Evolutionary conservation across 2,113 vertebrate species (phyloP), one percentile per base, ranked within the genome.

Genomic region (Ellobius talpinus): DNA sequence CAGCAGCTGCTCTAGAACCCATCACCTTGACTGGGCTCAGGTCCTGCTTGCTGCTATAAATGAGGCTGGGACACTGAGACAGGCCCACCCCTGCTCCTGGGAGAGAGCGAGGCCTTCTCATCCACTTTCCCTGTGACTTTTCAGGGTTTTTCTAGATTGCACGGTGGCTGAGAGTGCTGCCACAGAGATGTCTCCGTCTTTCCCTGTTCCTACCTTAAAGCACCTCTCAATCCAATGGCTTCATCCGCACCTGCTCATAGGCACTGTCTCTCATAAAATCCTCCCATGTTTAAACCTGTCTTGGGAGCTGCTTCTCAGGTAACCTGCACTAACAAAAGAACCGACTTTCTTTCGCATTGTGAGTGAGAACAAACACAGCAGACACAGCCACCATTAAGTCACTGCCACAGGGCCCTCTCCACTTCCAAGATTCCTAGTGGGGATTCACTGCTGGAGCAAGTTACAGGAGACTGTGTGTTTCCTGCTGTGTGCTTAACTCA

Each of bases 301-400:
- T 68, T 90, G 63, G n/a, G 17, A 36, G 68, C 93, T 90, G 68
- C 84, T 68, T 96, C 92, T 96, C 87, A 93, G 39, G 82, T 19
- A 39, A 87, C 65, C 73, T 63, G 24, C 21, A 61, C 29, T 82
- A 78, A 91, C 58, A 39, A 87, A 89, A 36, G n/a, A 95, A 74
- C 24, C 39, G 10, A 23, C 77, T 55, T 39, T 87, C 68, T 21
- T 87, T 39, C 12, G 8, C 65, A 66, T 73, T 33, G 74, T 36
- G 87, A 92, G 33, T 73, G 74, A 55, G 14, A 70, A 17, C 10
- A 36, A 70, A 42, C n/a, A 39, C 23, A 19, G 3, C 24, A 39
- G 17, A 52, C 29, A 65, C 45, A 5, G 79, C 7, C 7, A 9
- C n/a, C 11, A 21, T 72, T 77, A 42, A 26, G n/a, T 63, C 65